Evolutionary conservation across 2,888 invertebrate species (phyloP).

Genomic region (Nysson spinosus): DNA sequence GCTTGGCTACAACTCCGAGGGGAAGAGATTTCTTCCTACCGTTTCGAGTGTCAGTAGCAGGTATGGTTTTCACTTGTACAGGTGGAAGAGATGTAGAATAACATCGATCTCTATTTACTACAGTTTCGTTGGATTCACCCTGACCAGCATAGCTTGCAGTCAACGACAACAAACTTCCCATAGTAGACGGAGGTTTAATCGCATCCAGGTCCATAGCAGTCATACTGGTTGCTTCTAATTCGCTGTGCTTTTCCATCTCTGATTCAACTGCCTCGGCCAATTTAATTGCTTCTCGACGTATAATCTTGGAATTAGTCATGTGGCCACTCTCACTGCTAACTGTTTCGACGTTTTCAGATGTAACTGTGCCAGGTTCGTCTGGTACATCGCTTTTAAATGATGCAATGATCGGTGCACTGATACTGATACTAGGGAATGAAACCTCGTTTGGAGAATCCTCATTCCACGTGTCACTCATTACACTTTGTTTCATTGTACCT

Average conservation of each 20-base stretch:
- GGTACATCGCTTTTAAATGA: slow-evolving; percentile 83
- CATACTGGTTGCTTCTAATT: slow-evolving; percentile 64
- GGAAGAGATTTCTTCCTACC: slow-evolving; percentile 85
- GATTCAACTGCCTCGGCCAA: slow-evolving; percentile 81
- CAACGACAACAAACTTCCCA: slow-evolving; percentile 83
- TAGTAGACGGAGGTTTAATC: slow-evolving; percentile 87
- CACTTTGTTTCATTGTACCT: slow-evolving; percentile 74
- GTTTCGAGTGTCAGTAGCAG: slow-evolving; percentile 40
- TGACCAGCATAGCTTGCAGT: slow-evolving; percentile 76
- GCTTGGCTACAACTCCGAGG: slow-evolving; percentile 84
- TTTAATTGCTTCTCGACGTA: slow-evolving; percentile 87
- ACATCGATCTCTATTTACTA: slow-evolving; percentile 58
- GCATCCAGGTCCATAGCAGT: slow-evolving; percentile 85
- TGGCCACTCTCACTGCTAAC: slow-evolving; percentile 39
- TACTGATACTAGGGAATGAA: slow-evolving; percentile 89
- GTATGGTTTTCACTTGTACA: slow-evolving; percentile 39
- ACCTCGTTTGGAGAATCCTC: slow-evolving; percentile 89
- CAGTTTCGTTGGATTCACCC: slow-evolving; percentile 53
- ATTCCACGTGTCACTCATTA: slow-evolving; percentile 86
- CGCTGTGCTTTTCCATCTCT: slow-evolving; percentile 73
- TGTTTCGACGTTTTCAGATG: slow-evolving; percentile 42
- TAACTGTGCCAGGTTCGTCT: slow-evolving; percentile 67
- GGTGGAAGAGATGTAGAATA: slow-evolving; percentile 66
- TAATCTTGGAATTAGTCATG: slow-evolving; percentile 84
- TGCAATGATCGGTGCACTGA: slow-evolving; percentile 85